Evolutionary conservation across 2,888 invertebrate genomes (phyloP).

Genomic region (Acronicta aceris): DNA sequence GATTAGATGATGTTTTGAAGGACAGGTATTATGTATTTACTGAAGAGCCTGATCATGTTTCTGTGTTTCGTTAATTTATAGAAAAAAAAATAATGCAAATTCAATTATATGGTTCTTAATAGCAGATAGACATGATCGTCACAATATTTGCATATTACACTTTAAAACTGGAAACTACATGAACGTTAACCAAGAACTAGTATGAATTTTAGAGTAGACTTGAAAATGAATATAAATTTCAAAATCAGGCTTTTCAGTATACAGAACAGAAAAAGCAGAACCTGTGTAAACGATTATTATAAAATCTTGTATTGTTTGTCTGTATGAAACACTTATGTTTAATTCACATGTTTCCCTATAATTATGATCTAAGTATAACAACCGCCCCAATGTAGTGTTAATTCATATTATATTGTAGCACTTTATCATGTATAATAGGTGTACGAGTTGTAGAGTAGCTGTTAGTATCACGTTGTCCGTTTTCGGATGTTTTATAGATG

Average conservation of each 20-base stretch:
- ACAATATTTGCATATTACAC: no score
- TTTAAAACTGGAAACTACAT: no score
- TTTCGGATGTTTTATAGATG: constrained; percentile 62
- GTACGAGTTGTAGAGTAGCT: constrained; percentile 49
- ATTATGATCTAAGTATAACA: constrained; percentile 52
- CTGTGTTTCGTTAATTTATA: no score
- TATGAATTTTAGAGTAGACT: no score
- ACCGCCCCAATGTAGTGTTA: constrained; percentile 68
- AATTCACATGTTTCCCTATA: constrained; percentile 40
- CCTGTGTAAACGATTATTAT: neutral
- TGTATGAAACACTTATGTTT: constrained; percentile 25
- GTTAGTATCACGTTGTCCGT: constrained; percentile 62
- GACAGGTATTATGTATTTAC: constrained; percentile 16
- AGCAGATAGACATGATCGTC: no score
- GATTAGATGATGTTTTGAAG: constrained; percentile 14
- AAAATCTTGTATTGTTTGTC: constrained; percentile 32
- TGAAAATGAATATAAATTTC: no score
- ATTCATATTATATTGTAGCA: constrained; percentile 54
- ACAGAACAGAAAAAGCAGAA: neutral
- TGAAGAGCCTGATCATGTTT: constrained; percentile 10
- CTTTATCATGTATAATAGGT: constrained; percentile 52
- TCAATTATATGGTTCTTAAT: no score
- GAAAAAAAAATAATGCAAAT: no score
- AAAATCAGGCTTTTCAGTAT: constrained; percentile 21
- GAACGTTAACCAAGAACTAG: no score